Evolutionary conservation across 2,113 vertebrate species (phyloP), one percentile per base, ranked within the genome.

Genomic region (Cinclus cinclus): DNA sequence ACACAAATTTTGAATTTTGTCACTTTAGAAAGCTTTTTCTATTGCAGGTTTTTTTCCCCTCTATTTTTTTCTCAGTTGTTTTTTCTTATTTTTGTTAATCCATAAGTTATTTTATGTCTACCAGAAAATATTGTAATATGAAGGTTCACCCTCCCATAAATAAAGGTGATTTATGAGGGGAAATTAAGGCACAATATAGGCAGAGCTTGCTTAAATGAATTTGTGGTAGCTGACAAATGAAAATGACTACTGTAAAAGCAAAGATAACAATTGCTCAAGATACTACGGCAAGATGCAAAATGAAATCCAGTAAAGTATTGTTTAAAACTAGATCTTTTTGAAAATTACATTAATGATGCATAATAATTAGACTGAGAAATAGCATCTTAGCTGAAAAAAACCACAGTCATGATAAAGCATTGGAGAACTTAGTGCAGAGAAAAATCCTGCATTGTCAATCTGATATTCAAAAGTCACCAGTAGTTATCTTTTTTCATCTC

Each of bases 11-110:
- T 87, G 44, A 50, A 11, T 33, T 15, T 50, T 87, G 44, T 10
- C 15, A 56, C 15, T 82, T 62, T 76, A 55, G 15, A 91, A 82
- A 20, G 1, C 10, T 35, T 33, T 59, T 31, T 67, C 28, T 47
- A 14, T 0, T 1, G 6, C 15, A 28, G 10, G 8, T 5, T 2
- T 41, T 76, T 62, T 75, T 55, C 11, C 28, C 53, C 4, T n/a
- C 13, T 22, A 3, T 23, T 28, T 59, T 76, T 84, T 56, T 31
- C 13, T 69, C 9, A 74, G 4, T 46, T 44, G 3, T n/a, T 39
- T 44, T 14, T 77, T 80, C 1, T 69, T 60, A 41, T 9, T 80
- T 81, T 87, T 82, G 6, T 35, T 78, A 75, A 2, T 39, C 9
- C 5, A 3, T 50, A 56, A 44, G 4, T 39, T 58, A 67, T 74